Evolutionary conservation across 2,113 vertebrate genomes (phyloP).

Genomic region (Naja naja): DNA sequence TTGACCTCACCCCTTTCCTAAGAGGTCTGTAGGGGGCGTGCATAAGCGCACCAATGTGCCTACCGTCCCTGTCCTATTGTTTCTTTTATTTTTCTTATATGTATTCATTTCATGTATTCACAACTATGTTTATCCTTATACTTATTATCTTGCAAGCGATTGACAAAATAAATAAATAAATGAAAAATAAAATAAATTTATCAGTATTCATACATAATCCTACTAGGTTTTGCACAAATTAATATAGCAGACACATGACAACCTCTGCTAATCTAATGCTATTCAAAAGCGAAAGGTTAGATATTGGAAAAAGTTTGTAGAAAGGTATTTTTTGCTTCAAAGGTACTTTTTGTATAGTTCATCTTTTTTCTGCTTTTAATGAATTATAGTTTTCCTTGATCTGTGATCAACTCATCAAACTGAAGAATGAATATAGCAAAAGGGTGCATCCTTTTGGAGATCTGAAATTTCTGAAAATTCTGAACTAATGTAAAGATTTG

Average conservation of each 20-base stretch:
- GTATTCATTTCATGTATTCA: too few species aligned
- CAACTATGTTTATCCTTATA: too few species aligned
- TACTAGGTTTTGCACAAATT: background rate
- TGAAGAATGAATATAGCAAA: background rate
- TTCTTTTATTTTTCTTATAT: too few species aligned
- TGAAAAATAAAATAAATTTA: too few species aligned
- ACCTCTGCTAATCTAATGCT: background rate
- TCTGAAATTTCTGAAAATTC: background rate
- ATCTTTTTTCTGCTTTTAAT: background rate
- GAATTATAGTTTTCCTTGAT: background rate
- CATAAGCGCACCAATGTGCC: too few species aligned
- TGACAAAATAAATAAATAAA: too few species aligned
- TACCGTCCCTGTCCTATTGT: too few species aligned
- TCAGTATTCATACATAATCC: background rate
- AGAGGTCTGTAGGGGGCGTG: too few species aligned
- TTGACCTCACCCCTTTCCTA: too few species aligned
- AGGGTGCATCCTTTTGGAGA: background rate
- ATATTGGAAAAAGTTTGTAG: background rate
- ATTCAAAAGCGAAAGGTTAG: background rate
- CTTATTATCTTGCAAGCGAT: too few species aligned
- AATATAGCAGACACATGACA: background rate
- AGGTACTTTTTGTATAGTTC: background rate
- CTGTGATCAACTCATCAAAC: background rate
- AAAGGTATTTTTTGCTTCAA: background rate
- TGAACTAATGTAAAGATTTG: background rate